Evolutionary conservation across 1,140 invertebrate species (phyloP), one percentile per base, ranked within the genome.

Genomic region (Drosophila hydei): DNA sequence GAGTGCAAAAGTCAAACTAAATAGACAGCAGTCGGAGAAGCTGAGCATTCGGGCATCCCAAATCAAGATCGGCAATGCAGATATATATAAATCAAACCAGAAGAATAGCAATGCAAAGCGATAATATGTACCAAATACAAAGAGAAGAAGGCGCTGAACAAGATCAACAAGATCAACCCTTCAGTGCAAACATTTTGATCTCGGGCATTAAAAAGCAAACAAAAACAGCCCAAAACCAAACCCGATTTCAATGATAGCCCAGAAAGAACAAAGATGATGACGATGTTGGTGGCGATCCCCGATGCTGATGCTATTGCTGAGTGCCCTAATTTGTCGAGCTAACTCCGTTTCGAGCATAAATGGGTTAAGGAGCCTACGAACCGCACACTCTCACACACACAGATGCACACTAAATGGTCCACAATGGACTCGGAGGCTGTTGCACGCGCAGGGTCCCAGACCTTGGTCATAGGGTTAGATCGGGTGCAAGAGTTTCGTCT

Each of bases 1-100:
- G 64, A 88, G 88, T 90, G 88, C 88, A 90, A 90, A 88, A 90
- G 88, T 90, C 88, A 89, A 80, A 59, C 59, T 45, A 40, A 88
- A 77, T 72, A 71, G 75, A 50, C 67, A 73, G 60, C 47, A 77
- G 56, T 47, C 69, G 63, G 14, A 71, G 70, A 71, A 67, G 42
- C 73, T 23, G 54, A 72, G 62, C 83, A 72, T 62, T 48, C 61
- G 33, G 18, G 42, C 48, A 84, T 74, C 80, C 80, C 80, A 60
- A 75, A 84, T 84, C 68, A 33, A 79, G 80, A 84, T 85, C 65
- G 48, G 43, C 60, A 61, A 30, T 62, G 54, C 54, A 55, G 71
- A 76, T 43, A 73, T 58, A 72, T 65, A 83, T 69, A 77, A 74
- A 80, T 89, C 79, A 88, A 72, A 69, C 62, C 56, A 74, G 38